Conservation (phyloP, 2,113 vertebrate species). For the Apistogramma diplotaenia region DNA sequence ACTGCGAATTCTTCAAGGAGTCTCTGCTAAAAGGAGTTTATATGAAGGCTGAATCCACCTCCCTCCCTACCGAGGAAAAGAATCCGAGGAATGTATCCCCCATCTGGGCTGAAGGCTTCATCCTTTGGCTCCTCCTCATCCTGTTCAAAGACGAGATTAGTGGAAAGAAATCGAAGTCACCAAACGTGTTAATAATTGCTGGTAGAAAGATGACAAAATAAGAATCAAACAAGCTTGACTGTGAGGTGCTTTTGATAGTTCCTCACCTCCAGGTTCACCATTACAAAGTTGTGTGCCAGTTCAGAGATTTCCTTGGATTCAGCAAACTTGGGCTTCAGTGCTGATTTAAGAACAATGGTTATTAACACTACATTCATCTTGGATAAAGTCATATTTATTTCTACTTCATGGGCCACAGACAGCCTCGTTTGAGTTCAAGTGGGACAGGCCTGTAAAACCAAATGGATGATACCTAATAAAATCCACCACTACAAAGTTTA, state of each 20-base stretch:
- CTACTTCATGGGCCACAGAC: not conserved
- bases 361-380: not conserved
- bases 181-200: not conserved
- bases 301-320: constrained; percentile 97
- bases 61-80: constrained; percentile 88
- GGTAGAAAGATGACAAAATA: not conserved
- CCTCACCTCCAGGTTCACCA: constrained; percentile 97
- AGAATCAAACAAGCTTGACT: not conserved
- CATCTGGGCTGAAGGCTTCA: constrained; percentile 90
- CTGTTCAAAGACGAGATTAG: constrained; percentile 66
- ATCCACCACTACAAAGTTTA: not conserved
- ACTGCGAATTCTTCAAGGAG: not conserved
- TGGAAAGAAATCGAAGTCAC: not conserved
- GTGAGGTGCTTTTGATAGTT: not conserved
- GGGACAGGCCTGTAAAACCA: no score
- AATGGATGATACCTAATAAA: no score
- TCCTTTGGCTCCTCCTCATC: constrained; percentile 98
- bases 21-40: not conserved
- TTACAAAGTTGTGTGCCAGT: constrained; percentile 96
- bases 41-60: not conserved
- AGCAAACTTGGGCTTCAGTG: constrained; percentile 96
- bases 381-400: not conserved
- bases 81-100: constrained; percentile 97
- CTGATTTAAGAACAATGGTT: constrained; percentile 60
- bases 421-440: no score